Evolutionary conservation across 2,113 vertebrate genomes (phyloP).

Genomic region (Macheiramphus alcinus): DNA sequence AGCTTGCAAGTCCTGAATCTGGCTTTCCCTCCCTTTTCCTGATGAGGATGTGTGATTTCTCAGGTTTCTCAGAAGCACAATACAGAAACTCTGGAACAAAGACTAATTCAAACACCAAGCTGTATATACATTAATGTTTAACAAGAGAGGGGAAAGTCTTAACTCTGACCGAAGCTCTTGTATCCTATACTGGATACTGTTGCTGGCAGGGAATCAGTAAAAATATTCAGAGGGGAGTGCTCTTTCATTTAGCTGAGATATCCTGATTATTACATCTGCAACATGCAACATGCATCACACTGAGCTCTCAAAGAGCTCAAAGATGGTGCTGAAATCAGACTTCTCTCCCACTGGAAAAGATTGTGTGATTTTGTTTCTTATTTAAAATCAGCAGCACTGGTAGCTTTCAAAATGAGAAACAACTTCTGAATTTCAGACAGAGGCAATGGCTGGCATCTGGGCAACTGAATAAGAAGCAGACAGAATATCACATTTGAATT

Average conservation of each 20-base stretch:
- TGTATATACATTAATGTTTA: neutral
- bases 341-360: neutral
- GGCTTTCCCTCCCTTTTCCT: neutral
- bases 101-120: neutral
- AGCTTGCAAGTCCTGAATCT: neutral
- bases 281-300: neutral
- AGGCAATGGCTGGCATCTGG: neutral
- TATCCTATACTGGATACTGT: neutral
- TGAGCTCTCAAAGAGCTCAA: neutral
- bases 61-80: neutral
- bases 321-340: neutral
- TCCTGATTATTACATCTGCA: neutral
- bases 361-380: neutral
- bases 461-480: neutral
- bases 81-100: constrained; percentile 9
- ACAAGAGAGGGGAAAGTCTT: neutral
- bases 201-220: neutral
- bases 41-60: neutral
- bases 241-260: neutral
- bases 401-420: neutral
- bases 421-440: neutral
- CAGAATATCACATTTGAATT: neutral
- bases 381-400: neutral
- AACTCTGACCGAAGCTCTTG: neutral
- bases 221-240: neutral